A percentile compares a stretch with the other conserved stretches of the same genome.
phyloP scores from a whole-genome alignment of 2,113 vertebrate species.

The Micronisus gabar region DNA sequence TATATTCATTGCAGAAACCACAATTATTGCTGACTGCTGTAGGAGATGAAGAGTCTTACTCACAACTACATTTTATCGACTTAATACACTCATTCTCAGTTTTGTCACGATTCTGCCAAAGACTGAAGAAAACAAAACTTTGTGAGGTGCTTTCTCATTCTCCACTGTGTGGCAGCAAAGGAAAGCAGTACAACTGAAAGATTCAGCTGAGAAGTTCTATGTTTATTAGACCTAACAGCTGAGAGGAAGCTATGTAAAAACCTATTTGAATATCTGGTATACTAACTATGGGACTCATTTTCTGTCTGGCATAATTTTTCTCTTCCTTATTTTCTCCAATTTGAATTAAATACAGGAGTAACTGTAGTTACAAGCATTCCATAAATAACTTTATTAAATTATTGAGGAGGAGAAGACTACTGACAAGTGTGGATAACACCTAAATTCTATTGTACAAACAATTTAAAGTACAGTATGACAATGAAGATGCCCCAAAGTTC shows the following conservation, averaged over 20 bases:
- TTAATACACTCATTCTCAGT: not conserved
- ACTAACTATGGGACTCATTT: not conserved
- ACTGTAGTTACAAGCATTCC: not conserved
- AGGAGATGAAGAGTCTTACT: not conserved
- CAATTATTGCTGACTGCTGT: not conserved
- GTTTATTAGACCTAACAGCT: not conserved
- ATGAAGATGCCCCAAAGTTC: not conserved
- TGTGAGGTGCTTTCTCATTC: not conserved
- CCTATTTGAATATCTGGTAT: not conserved
- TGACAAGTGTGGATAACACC: not conserved
- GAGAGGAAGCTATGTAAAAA: not conserved
- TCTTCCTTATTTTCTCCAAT: not conserved
- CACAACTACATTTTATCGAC: not conserved
- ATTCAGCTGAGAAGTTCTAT: not conserved
- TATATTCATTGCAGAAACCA: not conserved
- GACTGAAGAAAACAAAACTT: not conserved
- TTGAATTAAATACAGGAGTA: not conserved
- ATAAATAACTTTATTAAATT: not conserved
- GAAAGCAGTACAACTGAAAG: not conserved
- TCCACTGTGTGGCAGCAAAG: conserved; percentile 64
- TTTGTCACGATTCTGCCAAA: not conserved
- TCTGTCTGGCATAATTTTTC: not conserved
- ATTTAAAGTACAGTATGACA: not conserved
- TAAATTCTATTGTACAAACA: not conserved
- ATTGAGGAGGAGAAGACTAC: not conserved